These are phyloP conservation scores for Deilephila porcellus DNA, from an alignment of 2,888 invertebrate genomes.

Conservation along the genomic window DNA sequence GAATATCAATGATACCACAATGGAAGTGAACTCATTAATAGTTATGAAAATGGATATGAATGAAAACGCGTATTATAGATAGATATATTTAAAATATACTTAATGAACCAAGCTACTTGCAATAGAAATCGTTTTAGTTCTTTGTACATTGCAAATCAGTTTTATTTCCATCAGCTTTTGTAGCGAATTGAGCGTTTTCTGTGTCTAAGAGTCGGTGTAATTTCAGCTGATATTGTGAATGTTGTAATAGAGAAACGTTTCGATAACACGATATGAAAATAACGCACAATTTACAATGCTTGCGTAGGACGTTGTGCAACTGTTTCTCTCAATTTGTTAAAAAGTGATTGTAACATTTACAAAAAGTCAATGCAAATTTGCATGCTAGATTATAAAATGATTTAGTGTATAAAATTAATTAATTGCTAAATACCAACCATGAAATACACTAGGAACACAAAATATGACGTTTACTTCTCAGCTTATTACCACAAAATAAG, in stretches of 20 bases:
- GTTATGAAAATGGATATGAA: constrained; percentile 26
- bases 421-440: constrained; percentile 6
- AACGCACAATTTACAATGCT: background rate
- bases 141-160: background rate
- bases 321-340: background rate
- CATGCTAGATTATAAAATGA: background rate
- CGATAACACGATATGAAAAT: background rate
- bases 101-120: background rate
- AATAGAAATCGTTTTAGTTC: background rate
- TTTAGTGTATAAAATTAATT: background rate
- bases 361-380: background rate
- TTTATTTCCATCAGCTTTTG: background rate
- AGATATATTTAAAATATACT: background rate
- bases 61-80: background rate
- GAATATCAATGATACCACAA: constrained; percentile 29
- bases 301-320: constrained; percentile 5
- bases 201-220: background rate
- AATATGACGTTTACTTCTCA: constrained; percentile 5
- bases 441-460: background rate
- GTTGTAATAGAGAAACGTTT: constrained; percentile 1
- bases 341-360: background rate
- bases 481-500: constrained; percentile 13
- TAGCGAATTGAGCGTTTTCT: background rate
- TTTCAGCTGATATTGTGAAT: background rate
- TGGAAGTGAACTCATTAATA: constrained; percentile 11